Conservation (phyloP, 2,888 invertebrate species). For the Disparrhopalites patrizii region DNA sequence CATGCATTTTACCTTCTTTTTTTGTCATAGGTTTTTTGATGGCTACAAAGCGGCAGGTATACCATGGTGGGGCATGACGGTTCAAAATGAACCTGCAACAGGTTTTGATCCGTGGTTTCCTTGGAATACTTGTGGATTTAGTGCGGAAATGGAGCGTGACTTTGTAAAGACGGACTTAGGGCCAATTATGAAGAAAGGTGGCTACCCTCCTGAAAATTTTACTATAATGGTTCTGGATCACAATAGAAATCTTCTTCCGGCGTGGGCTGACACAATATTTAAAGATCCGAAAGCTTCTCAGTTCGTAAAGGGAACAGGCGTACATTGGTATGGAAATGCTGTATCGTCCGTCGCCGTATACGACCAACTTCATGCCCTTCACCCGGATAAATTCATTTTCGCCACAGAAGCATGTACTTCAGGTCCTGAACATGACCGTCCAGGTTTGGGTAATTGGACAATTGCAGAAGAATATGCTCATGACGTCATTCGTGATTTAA, state of each 20-base stretch:
- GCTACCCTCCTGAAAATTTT: slow-evolving; percentile 48
- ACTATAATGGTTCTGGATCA: slow-evolving; percentile 52
- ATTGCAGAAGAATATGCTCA: slow-evolving; percentile 42
- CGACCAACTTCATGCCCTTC: slow-evolving; percentile 39
- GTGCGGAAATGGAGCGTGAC: slow-evolving; percentile 50
- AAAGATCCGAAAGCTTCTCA: slow-evolving; percentile 38
- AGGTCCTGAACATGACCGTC: slow-evolving; percentile 48
- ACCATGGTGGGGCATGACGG: slow-evolving; percentile 74
- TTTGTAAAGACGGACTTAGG: slow-evolving; percentile 51
- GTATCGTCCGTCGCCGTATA: slow-evolving; percentile 28
- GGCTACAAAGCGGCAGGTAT: slow-evolving; percentile 56
- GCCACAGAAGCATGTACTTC: slow-evolving; percentile 58
- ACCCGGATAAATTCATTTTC: slow-evolving; percentile 55
- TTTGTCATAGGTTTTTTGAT: slow-evolving; percentile 49
- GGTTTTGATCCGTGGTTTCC: slow-evolving; percentile 48
- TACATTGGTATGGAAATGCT: slow-evolving; percentile 21
- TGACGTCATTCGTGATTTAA: slow-evolving; percentile 41
- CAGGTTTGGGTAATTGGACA: slow-evolving; percentile 35
- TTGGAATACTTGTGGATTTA: slow-evolving; percentile 51
- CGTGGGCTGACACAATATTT: slow-evolving; percentile 47
- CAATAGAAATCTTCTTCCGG: slow-evolving; percentile 46
- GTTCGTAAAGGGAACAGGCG: slow-evolving; percentile 32
- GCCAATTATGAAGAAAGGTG: slow-evolving; percentile 48
- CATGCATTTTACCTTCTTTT: neutral
- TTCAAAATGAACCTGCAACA: slow-evolving; percentile 42